These are phyloP conservation scores for Spheniscus mendiculus DNA, from an alignment of 2,113 vertebrate species.

Conservation along the genomic window DNA sequence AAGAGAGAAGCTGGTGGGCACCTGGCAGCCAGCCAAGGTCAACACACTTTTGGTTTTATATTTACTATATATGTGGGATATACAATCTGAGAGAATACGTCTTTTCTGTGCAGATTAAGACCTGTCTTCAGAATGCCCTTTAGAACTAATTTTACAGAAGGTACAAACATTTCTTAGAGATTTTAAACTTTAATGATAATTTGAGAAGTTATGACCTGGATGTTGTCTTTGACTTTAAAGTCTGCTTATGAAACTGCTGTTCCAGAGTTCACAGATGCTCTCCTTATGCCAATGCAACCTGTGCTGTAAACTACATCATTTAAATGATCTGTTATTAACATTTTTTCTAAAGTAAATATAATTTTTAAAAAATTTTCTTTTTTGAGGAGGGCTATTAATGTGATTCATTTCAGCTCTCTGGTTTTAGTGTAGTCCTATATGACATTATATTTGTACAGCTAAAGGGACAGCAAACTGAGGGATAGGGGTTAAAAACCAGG, in stretches of 20 bases:
- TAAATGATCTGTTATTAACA: neutral
- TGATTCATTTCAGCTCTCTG: neutral
- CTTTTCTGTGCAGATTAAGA: neutral
- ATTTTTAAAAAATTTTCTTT: neutral
- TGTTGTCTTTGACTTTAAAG: neutral
- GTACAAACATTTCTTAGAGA: neutral
- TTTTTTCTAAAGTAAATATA: neutral
- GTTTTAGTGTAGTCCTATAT: neutral
- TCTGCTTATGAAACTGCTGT: neutral
- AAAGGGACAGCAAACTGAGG: neutral
- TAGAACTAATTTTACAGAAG: neutral
- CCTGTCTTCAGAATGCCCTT: neutral
- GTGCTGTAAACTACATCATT: neutral
- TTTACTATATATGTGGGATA: neutral
- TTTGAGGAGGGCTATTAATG: neutral
- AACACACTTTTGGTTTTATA: neutral
- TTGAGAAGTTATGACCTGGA: neutral
- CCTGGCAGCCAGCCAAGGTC: neutral
- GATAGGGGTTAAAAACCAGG: neutral
- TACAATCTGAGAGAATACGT: neutral
- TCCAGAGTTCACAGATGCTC: neutral
- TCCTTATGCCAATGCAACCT: neutral
- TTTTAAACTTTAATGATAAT: neutral
- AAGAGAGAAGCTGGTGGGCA: neutral
- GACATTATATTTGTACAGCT: neutral